phyloP scores from a whole-genome alignment of 2,888 invertebrate species.

The Plebejus anna region DNA sequence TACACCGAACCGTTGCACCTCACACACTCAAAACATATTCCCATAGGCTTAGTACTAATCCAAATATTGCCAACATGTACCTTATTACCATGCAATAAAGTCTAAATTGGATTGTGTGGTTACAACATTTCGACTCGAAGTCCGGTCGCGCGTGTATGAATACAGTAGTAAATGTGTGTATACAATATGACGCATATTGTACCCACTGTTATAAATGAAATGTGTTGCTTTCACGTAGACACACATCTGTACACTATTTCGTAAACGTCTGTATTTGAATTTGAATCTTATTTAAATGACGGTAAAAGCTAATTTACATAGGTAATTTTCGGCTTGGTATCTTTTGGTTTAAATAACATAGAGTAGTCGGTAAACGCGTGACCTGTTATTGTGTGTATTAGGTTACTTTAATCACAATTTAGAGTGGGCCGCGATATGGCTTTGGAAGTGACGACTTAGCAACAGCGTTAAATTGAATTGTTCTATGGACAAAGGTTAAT shows the following conservation, averaged over 20 bases:
- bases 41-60: conserved; percentile 57
- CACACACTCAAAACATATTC: conserved; percentile 65
- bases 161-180: conserved; percentile 68
- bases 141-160: conserved; percentile 48
- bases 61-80: conserved; percentile 39
- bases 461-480: conserved; percentile 62
- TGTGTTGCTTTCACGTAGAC: conserved; percentile 77
- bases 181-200: conserved; percentile 75
- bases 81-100: conserved; percentile 38
- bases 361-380: conserved; percentile 73
- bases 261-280: conserved; percentile 40
- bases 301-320: conserved; percentile 41
- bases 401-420: conserved; percentile 79
- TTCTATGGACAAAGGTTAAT: conserved; percentile 43
- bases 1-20: conserved; percentile 64
- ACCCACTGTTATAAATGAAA: conserved; percentile 75
- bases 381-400: conserved; percentile 80
- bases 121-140: not conserved
- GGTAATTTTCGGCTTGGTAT: conserved; percentile 41
- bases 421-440: conserved; percentile 75
- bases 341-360: conserved; percentile 49
- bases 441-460: conserved; percentile 68
- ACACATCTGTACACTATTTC: conserved; percentile 65
- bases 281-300: conserved; percentile 4
- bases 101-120: not conserved